Conservation (phyloP, 2,797 vertebrate species). For the Clarias fuscus region DNA sequence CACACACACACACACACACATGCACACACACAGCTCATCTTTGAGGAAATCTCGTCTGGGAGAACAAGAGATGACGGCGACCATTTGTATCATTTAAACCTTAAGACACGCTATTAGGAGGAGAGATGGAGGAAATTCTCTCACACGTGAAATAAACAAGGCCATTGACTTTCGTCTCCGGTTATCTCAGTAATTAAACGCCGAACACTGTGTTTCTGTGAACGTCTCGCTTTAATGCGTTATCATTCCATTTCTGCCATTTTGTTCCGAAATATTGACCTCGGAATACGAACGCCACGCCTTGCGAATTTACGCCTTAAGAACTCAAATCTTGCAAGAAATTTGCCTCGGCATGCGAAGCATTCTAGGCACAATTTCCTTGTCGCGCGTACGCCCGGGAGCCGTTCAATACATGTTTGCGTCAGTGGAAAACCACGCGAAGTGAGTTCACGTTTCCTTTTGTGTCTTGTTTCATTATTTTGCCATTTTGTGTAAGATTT, state of each 20-base stretch:
- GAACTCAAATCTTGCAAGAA: too few species aligned
- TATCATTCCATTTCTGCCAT: neutral
- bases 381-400: too few species aligned
- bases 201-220: neutral
- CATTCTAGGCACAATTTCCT: too few species aligned
- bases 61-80: conserved; percentile 60
- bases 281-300: too few species aligned
- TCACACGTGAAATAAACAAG: neutral
- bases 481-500: too few species aligned
- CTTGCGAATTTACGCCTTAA: too few species aligned
- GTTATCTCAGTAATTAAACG: conserved; percentile 37
- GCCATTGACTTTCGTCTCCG: conserved; percentile 13
- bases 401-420: too few species aligned
- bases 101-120: conserved; percentile 64
- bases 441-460: too few species aligned
- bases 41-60: conserved; percentile 55
- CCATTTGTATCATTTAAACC: conserved; percentile 75
- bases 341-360: too few species aligned
- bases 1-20: conserved; percentile 27
- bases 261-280: neutral
- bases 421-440: too few species aligned
- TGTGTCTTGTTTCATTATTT: too few species aligned
- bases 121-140: conserved; percentile 8
- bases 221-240: neutral
- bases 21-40: conserved; percentile 8